Evolutionary conservation across 2,888 invertebrate genomes (phyloP).

Genomic region (Drosophila multiciliata): DNA sequence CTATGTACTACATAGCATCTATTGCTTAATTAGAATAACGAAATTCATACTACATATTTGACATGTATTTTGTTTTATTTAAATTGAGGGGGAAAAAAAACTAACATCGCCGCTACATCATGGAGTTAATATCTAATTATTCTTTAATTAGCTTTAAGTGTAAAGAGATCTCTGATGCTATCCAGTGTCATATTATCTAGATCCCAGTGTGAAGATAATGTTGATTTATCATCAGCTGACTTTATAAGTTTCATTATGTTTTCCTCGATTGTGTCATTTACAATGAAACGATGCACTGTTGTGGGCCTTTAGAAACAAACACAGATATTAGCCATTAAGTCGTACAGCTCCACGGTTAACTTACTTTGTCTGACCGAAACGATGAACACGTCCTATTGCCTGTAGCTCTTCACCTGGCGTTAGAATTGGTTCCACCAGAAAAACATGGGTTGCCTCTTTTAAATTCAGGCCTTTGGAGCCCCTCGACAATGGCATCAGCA

Average conservation of each 20-base stretch:
- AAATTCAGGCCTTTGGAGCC: slow-evolving; percentile 93
- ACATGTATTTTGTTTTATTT: slow-evolving; percentile 10
- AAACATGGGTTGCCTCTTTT: slow-evolving; percentile 91
- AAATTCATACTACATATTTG: slow-evolving; percentile 54
- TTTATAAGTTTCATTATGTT: slow-evolving; percentile 85
- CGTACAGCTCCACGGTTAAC: slow-evolving; percentile 1
- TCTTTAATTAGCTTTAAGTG: slow-evolving; percentile 38
- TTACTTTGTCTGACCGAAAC: slow-evolving; percentile 91
- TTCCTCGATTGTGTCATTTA: slow-evolving; percentile 90
- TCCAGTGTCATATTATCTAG: slow-evolving; percentile 76
- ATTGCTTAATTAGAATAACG: slow-evolving; percentile 62
- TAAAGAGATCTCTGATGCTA: slow-evolving; percentile 69
- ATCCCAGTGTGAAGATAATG: slow-evolving; percentile 76
- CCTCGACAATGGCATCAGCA: slow-evolving; percentile 88
- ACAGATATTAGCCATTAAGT: neutral
- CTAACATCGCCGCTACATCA: no score
- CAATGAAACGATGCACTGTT: slow-evolving; percentile 89
- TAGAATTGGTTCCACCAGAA: slow-evolving; percentile 90
- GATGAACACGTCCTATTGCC: slow-evolving; percentile 91
- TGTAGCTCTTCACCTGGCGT: slow-evolving; percentile 91
- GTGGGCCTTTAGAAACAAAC: slow-evolving; percentile 85
- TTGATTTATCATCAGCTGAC: slow-evolving; percentile 83
- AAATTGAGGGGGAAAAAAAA: neutral
- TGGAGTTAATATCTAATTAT: neutral
- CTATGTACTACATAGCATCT: slow-evolving; percentile 57